Conservation (phyloP, 2,888 invertebrate genomes). For the Cheilosia scutellata region DNA sequence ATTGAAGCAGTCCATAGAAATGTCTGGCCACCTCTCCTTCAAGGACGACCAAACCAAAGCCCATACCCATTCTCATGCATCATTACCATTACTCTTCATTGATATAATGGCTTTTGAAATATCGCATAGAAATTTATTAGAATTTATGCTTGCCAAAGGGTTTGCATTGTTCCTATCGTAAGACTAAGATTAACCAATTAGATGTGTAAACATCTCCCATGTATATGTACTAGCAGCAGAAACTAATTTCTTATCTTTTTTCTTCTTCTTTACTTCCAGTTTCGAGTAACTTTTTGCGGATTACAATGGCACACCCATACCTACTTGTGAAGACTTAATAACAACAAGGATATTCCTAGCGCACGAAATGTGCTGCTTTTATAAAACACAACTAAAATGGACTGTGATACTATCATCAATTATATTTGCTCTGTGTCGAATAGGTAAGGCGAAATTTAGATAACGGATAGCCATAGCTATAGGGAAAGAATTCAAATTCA, state of each 20-base stretch:
- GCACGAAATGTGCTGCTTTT: slow-evolving; percentile 75
- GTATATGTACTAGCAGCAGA: not conserved
- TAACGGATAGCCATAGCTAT: slow-evolving; percentile 17
- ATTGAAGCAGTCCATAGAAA: slow-evolving; percentile 56
- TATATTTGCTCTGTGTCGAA: slow-evolving; percentile 82
- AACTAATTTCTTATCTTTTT: slow-evolving; percentile 40
- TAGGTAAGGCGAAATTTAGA: slow-evolving; percentile 79
- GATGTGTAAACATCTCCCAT: slow-evolving; percentile 30
- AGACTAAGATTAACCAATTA: slow-evolving; percentile 58
- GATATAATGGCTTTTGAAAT: slow-evolving; percentile 66
- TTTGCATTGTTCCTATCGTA: not conserved
- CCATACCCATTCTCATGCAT: slow-evolving; percentile 17
- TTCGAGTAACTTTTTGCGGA: slow-evolving; percentile 38
- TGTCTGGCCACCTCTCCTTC: slow-evolving; percentile 4
- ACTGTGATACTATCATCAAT: slow-evolving; percentile 83
- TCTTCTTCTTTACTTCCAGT: slow-evolving; percentile 64
- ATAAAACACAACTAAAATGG: slow-evolving; percentile 82
- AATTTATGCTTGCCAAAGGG: slow-evolving; percentile 59
- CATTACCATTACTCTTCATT: slow-evolving; percentile 65
- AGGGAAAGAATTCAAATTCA: slow-evolving; percentile 20
- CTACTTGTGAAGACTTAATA: slow-evolving; percentile 43
- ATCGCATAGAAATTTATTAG: slow-evolving; percentile 51
- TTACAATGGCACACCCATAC: slow-evolving; percentile 51
- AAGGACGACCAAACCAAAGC: slow-evolving; percentile 3
- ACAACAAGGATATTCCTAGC: slow-evolving; percentile 53